Conservation (phyloP, 2,888 invertebrate species). For the Idaea biselata region DNA sequence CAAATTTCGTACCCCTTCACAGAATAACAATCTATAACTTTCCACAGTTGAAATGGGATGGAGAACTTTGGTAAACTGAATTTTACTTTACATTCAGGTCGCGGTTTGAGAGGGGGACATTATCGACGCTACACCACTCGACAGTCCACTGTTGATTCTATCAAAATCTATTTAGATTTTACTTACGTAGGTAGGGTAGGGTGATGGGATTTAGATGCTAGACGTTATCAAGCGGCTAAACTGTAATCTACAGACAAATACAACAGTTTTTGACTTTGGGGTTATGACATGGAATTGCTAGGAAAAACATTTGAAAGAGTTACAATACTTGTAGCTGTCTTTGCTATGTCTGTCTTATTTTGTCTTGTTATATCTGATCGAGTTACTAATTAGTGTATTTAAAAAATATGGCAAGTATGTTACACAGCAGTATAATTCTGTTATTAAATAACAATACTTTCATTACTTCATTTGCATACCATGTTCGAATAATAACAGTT, state of each 20-base stretch:
- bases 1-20: conserved; percentile 52
- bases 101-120: conserved; percentile 65
- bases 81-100: conserved; percentile 68
- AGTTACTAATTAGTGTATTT: neutral
- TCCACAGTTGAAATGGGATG: conserved; percentile 51
- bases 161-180: conserved; percentile 62
- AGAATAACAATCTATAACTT: conserved; percentile 74
- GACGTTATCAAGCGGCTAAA: conserved; percentile 12
- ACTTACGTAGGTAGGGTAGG: neutral
- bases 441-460: neutral
- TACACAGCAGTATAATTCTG: neutral
- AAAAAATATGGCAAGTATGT: neutral
- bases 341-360: neutral
- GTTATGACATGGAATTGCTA: no score
- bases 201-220: neutral
- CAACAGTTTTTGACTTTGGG: no score
- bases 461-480: neutral
- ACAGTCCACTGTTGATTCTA: conserved; percentile 71
- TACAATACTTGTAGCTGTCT: no score
- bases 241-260: neutral
- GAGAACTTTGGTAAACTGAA: conserved; percentile 70
- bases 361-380: neutral
- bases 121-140: conserved; percentile 68
- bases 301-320: no score
- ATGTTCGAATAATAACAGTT: neutral